Percentiles rank a stretch among this genome's conserved stretches.
These are phyloP conservation scores for Nipponia nippon DNA, from an alignment of 2,113 vertebrate species.

Conservation along the genomic window DNA sequence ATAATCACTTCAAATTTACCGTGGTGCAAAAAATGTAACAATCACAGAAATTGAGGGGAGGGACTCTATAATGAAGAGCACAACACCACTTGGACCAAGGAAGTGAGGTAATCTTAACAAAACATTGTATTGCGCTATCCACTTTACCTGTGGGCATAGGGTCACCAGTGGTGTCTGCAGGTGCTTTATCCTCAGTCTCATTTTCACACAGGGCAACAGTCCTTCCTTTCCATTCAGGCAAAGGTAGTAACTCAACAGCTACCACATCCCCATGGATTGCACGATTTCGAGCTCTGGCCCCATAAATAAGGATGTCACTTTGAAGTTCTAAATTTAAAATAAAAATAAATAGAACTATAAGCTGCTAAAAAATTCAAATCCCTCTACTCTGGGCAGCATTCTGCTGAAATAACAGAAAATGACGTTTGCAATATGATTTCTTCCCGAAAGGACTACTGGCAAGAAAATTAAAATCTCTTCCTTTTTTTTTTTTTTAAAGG, in stretches of 20 bases:
- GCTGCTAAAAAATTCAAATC: background rate
- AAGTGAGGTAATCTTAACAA: background rate
- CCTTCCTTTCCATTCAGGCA: constrained; percentile 86
- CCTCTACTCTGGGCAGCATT: background rate
- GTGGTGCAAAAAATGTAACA: background rate
- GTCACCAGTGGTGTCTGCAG: constrained; percentile 73
- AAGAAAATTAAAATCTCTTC: background rate
- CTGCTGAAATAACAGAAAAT: background rate
- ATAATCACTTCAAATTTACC: background rate
- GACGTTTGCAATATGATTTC: background rate
- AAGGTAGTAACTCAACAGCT: constrained; percentile 84
- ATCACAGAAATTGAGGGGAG: background rate
- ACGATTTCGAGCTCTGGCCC: constrained; percentile 86
- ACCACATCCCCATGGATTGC: constrained; percentile 89
- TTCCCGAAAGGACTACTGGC: background rate
- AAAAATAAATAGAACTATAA: background rate
- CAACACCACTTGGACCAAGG: background rate
- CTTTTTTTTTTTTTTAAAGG: background rate
- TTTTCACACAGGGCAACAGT: constrained; percentile 81
- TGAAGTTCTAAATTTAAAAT: constrained; percentile 73
- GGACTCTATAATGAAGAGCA: background rate
- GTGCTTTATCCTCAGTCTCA: constrained; percentile 77
- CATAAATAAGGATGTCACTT: constrained; percentile 82
- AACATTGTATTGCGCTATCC: background rate
- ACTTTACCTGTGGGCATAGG: constrained; percentile 88